Evolutionary conservation across 1,140 invertebrate genomes (phyloP), one percentile per base, ranked within the genome.

Genomic region (Pentalonia nigronervosa): DNA sequence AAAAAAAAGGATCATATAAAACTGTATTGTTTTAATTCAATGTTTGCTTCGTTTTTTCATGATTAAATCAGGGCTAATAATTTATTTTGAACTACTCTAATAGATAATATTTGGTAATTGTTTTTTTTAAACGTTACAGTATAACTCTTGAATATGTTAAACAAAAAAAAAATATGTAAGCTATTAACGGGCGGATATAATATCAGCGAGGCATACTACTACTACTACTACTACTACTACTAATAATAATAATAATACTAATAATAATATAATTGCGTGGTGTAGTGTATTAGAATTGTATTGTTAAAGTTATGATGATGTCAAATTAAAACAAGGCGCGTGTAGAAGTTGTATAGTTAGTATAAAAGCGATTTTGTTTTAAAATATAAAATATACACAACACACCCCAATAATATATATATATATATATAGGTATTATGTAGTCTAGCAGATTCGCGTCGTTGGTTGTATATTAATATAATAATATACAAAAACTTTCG

Each of bases 401-500:
- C 11, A 84, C 34, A 45, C 34, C 9, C 21, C 23, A 20, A 41
- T 25, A 84, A 11, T 45, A 48, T n/a, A 21, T 83, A 83, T 6
- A 20, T 23, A 76, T 17, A 83, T 83, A 41, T 36, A 83, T 83
- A 41, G 21, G n/a, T 76, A 76, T 76, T 76, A 76, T n/a, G 30
- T 17, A 7, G 60, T n/a, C 60, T n/a, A 11, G n/a, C 60, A 76
- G 60, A 76, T 76, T 76, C 17, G 30, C n/a, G 30, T 76, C 17
- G 60, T 76, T 34, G 60, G 30, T 30, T 76, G 60, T 76, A 76
- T 34, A 76, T 76, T 76, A 76, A 17, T 76, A n/a, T 34, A n/a
- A 76, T 76, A n/a, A 76, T 76, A n/a, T 76, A 76, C 30, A 76
- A 76, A 67, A 76, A 76, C 60, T 76, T 76, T 76, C 30, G 60